A percentile compares a stretch with the other conserved stretches of the same genome.
phyloP scores from a whole-genome alignment of 2,113 vertebrate species.

The Dasyurus viverrinus region DNA sequence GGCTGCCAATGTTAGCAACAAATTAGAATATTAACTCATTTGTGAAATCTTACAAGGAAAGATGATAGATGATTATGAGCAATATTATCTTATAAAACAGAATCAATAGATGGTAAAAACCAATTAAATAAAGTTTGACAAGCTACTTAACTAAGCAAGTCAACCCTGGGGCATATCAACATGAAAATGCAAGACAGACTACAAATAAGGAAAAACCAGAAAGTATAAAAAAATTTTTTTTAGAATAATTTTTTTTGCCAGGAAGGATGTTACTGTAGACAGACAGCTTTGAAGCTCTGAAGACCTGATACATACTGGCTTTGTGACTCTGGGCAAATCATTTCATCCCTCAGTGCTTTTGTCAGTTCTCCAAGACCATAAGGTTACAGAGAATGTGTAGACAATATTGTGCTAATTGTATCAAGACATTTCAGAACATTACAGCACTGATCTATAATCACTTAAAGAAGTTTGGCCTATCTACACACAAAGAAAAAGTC shows the following conservation, averaged over 20 bases:
- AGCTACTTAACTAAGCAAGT: not conserved
- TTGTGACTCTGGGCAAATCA: not conserved
- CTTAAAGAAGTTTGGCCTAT: not conserved
- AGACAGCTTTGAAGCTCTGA: not conserved
- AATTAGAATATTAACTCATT: not conserved
- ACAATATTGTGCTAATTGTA: not conserved
- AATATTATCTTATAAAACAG: not conserved
- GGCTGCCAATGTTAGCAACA: not conserved
- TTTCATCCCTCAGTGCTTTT: not conserved
- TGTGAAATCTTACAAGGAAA: not conserved
- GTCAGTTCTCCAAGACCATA: not conserved
- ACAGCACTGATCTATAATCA: not conserved
- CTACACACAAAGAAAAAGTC: not conserved
- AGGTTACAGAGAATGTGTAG: not conserved
- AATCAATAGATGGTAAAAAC: not conserved
- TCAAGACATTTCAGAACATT: not conserved
- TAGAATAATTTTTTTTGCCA: not conserved
- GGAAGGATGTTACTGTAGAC: not conserved
- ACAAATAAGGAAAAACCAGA: not conserved
- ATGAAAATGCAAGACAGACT: not conserved
- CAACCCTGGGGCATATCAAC: not conserved
- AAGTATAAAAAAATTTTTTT: not conserved
- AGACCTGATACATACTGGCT: not conserved
- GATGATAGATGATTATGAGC: not conserved
- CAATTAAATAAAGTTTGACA: not conserved